Conservation (phyloP, 2,888 invertebrate genomes). For the Malacosoma neustria region DNA sequence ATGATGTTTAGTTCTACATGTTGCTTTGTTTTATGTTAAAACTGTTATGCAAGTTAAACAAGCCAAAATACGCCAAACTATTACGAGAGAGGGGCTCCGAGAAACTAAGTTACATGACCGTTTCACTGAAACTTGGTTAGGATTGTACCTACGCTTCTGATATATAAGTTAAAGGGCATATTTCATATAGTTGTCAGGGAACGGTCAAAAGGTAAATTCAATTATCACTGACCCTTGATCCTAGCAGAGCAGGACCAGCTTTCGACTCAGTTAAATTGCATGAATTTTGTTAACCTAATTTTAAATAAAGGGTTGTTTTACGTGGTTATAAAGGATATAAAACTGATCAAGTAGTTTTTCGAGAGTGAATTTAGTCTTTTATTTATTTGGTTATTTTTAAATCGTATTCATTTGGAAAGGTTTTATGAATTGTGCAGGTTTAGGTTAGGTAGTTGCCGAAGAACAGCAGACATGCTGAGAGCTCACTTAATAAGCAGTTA, state of each 20-base stretch:
- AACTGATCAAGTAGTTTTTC: no score
- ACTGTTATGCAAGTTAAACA: background rate
- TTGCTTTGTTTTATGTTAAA: no score
- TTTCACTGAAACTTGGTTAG: background rate
- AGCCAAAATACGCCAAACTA: background rate
- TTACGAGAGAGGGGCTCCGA: background rate
- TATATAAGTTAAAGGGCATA: background rate
- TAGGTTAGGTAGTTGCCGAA: no score
- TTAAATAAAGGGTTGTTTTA: background rate
- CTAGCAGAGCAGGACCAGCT: background rate
- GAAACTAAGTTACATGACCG: conserved; percentile 6
- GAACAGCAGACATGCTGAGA: no score
- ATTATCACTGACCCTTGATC: conserved; percentile 4
- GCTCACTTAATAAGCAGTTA: no score
- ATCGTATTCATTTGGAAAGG: no score
- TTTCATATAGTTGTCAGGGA: background rate
- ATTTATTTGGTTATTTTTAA: no score
- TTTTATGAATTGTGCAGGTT: no score
- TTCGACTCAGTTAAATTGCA: background rate
- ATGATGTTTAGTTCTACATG: no score
- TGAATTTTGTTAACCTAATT: background rate
- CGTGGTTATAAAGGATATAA: background rate
- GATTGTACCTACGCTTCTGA: no score
- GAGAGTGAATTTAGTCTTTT: no score
- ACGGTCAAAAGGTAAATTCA: background rate